phyloP scores from a whole-genome alignment of 2,113 vertebrate genomes.

The Cochlearius cochlearius region DNA sequence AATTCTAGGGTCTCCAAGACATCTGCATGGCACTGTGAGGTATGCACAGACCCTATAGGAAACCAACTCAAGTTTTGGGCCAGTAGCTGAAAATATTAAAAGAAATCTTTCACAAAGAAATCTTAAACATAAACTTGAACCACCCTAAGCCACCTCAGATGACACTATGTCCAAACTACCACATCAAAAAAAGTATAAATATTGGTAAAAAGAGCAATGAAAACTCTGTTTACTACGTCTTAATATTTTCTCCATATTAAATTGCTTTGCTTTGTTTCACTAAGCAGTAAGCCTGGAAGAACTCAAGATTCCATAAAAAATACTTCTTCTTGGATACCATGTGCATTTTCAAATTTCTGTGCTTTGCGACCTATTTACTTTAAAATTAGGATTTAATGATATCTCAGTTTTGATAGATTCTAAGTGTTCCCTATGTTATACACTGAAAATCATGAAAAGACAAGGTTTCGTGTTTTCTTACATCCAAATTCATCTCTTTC shows the following conservation, averaged over 20 bases:
- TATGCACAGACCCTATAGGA: background rate
- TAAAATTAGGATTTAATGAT: background rate
- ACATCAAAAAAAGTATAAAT: background rate
- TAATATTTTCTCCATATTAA: background rate
- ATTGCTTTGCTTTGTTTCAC: background rate
- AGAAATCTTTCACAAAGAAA: background rate
- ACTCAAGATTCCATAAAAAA: background rate
- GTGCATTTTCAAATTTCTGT: background rate
- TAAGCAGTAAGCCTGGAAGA: background rate
- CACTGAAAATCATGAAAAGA: background rate
- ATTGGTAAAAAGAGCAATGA: background rate
- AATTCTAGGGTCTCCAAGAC: background rate
- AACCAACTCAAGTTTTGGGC: background rate
- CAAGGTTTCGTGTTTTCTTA: background rate
- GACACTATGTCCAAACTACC: background rate
- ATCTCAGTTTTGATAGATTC: background rate
- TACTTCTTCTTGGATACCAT: background rate
- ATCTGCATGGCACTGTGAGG: background rate
- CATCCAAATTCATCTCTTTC: background rate
- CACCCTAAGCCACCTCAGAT: background rate
- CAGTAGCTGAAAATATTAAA: background rate
- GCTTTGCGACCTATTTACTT: background rate
- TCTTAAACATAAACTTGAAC: background rate
- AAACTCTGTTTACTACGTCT: background rate
- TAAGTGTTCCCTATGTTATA: background rate